A percentile compares a stretch with the other conserved stretches of the same genome.
Evolutionary conservation across 2,888 invertebrate species (phyloP).

Genomic region (Pachymerium ferrugineum): DNA sequence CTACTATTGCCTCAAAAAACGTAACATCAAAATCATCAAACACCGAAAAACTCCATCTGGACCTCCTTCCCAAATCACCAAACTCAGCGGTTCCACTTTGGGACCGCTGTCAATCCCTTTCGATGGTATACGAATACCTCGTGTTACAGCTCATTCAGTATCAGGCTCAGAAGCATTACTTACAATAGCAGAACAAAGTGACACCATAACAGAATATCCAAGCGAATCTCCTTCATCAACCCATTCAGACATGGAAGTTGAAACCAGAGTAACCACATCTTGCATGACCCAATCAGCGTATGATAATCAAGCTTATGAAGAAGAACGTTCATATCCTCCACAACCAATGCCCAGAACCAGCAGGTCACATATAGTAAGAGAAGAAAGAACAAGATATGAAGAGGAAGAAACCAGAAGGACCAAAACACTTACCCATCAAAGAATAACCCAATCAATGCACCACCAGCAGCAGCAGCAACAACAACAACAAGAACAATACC

Average conservation of each 20-base stretch:
- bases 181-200: constrained; percentile 63
- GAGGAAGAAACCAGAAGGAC: constrained; percentile 70
- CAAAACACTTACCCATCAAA: constrained; percentile 75
- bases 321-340: constrained; percentile 43
- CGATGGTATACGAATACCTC: constrained; percentile 80
- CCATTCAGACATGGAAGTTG: constrained; percentile 71
- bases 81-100: constrained; percentile 65
- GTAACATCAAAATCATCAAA: constrained; percentile 72
- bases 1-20: constrained; percentile 76
- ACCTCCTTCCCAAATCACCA: constrained; percentile 68
- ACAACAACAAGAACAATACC: no score
- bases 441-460: no score
- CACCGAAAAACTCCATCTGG: constrained; percentile 58
- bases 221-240: constrained; percentile 64
- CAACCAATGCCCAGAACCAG: not conserved
- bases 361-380: no score
- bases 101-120: constrained; percentile 58
- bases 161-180: constrained; percentile 53
- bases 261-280: constrained; percentile 43
- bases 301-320: constrained; percentile 65
- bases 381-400: constrained; percentile 59
- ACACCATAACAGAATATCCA: constrained; percentile 83
- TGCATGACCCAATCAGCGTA: constrained; percentile 52
- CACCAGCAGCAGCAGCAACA: no score
- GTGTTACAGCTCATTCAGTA: constrained; percentile 69